Conservation (phyloP, 2,888 invertebrate genomes). For the Hirtodrosophila cameraria region DNA sequence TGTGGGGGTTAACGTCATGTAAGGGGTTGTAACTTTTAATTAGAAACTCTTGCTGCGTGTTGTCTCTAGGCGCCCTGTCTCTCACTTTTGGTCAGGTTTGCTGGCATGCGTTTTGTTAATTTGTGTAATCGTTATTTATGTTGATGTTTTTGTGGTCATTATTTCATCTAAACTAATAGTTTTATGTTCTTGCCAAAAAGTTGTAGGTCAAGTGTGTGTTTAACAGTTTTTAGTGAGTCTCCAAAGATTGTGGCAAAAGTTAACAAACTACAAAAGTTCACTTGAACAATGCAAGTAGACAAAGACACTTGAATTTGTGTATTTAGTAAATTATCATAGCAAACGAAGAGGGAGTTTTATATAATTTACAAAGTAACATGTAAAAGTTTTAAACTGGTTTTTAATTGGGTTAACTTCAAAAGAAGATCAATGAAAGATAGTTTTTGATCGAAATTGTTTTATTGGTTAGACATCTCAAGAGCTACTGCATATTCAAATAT, state of each 20-base stretch:
- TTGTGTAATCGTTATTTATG: conserved; percentile 55
- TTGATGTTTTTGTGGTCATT: conserved; percentile 41
- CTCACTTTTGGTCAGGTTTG: conserved; percentile 7
- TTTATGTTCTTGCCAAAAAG: conserved; percentile 34
- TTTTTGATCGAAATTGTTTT: not conserved
- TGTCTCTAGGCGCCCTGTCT: conserved; percentile 18
- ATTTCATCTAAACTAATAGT: conserved; percentile 55
- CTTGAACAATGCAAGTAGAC: conserved; percentile 20
- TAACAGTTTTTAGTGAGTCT: conserved; percentile 26
- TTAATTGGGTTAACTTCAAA: too few relatives aligned
- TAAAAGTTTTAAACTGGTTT: too few relatives aligned
- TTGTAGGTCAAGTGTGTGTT: conserved; percentile 48
- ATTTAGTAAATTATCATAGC: conserved; percentile 30
- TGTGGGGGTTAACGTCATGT: conserved; percentile 1
- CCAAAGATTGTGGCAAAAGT: conserved; percentile 31
- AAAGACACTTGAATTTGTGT: conserved; percentile 12
- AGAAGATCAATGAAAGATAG: too few relatives aligned
- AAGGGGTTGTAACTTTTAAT: conserved; percentile 70
- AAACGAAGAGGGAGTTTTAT: not conserved
- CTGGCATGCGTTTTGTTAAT: conserved; percentile 37
- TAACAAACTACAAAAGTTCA: conserved; percentile 39
- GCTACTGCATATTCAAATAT: too few relatives aligned
- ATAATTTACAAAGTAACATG: too few relatives aligned
- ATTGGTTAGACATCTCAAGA: too few relatives aligned
- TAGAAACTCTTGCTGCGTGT: conserved; percentile 55